Evolutionary conservation across 2,113 vertebrate species (phyloP).

Genomic region (Copsychus sechellarum): DNA sequence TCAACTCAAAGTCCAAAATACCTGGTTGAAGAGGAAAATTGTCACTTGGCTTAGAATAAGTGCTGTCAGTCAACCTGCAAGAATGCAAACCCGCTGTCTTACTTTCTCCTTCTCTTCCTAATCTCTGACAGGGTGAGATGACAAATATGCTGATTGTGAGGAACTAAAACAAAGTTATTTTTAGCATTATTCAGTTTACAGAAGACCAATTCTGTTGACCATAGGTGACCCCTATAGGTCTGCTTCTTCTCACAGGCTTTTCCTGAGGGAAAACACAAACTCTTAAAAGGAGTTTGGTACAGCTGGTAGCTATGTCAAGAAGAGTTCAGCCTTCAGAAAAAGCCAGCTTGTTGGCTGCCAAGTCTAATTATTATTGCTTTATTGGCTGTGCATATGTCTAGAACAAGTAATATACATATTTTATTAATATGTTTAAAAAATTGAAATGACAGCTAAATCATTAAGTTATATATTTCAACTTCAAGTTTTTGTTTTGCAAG

Average conservation of each 20-base stretch:
- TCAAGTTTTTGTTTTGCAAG: neutral
- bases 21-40: neutral
- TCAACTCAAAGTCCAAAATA: neutral
- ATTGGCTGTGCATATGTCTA: neutral
- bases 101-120: neutral
- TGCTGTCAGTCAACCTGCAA: neutral
- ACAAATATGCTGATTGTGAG: neutral
- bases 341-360: neutral
- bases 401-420: neutral
- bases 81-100: neutral
- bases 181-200: neutral
- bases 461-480: neutral
- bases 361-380: neutral
- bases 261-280: neutral
- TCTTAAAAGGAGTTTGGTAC: neutral
- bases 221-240: neutral
- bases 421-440: neutral
- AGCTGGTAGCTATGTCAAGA: neutral
- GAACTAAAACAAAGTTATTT: neutral
- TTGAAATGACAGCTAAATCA: neutral
- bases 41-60: neutral
- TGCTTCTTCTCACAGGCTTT: neutral
- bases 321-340: neutral
- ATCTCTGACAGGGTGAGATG: neutral
- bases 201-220: neutral